Evolutionary conservation across 2,797 vertebrate species (phyloP), one percentile per base, ranked within the genome.

Genomic region (Myripristis murdjan): DNA sequence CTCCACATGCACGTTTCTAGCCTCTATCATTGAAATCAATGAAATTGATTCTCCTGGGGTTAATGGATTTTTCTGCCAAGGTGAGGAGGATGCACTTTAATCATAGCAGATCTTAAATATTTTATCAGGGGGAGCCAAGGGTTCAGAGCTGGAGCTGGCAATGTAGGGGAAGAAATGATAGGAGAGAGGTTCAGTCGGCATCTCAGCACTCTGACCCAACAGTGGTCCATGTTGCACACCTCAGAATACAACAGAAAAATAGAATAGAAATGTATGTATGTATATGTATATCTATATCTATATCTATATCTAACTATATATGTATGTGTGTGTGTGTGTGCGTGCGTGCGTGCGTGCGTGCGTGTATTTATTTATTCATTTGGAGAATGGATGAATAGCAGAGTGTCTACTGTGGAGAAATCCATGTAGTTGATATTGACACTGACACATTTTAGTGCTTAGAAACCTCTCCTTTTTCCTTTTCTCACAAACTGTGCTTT

Each of bases 81-180:
- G 92, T 93, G 92, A 93, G 84, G 78, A 88, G 83, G 90, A 92
- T 91, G 91, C 90, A 89, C 91, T 94, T 93, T 92, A 91, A 94
- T 94, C 93, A 92, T 77, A 85, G 88, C 80, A 90, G 85, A 90
- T 92, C 87, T 92, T 93, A 92, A 93, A 95, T 94, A 93, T 93
- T 94, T 93, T 91, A 94, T 90, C 90, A 92, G 80, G 69, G 70
- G 79, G 73, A 89, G 87, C 83, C 87, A 91, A 91, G 87, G 88
- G 87, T 89, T 90, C 84, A 76, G 80, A 89, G 83, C 84, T 44
- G 63, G 70, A 79, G 83, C 83, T 83, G 84, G 75, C 77, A 63
- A 84, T 83, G 83, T 73, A 63, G 82, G 77, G 81, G 70, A 49
- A 53, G 64, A 58, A 73, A 81, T 82, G 86, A 85, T 78, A 53